Conservation (phyloP, 2,113 vertebrate species). For the Ivindomyrus marchei region DNA sequence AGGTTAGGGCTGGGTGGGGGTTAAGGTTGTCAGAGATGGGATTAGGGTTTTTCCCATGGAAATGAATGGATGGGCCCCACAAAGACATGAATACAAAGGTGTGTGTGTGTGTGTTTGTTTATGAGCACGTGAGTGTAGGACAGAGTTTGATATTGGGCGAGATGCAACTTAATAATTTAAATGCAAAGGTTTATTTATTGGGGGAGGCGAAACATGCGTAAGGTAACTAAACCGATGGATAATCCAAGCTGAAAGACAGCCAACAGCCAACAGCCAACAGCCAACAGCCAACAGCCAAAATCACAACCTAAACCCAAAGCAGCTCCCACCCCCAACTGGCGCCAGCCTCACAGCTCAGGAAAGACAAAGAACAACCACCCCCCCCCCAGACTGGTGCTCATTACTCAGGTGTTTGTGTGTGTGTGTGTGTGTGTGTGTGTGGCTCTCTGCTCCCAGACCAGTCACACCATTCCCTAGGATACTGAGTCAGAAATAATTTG, state of each 20-base stretch:
- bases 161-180: neutral
- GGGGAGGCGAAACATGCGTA: neutral
- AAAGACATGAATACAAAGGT: neutral
- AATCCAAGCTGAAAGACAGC: neutral
- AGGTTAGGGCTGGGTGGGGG: neutral
- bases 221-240: neutral
- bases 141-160: neutral
- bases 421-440: neutral
- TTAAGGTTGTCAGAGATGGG: neutral
- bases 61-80: neutral
- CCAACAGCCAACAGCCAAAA: neutral
- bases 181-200: neutral
- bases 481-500: neutral
- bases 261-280: neutral
- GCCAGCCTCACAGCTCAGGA: neutral
- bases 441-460: neutral
- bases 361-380: neutral
- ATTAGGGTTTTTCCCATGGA: neutral
- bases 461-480: neutral
- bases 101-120: neutral
- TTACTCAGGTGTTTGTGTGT: neutral
- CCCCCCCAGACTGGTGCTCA: neutral
- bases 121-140: neutral
- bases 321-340: neutral
- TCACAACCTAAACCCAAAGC: neutral